Evolutionary conservation across 2,888 invertebrate species (phyloP), one percentile per base, ranked within the genome.

Genomic region (Amorpha juglandis): DNA sequence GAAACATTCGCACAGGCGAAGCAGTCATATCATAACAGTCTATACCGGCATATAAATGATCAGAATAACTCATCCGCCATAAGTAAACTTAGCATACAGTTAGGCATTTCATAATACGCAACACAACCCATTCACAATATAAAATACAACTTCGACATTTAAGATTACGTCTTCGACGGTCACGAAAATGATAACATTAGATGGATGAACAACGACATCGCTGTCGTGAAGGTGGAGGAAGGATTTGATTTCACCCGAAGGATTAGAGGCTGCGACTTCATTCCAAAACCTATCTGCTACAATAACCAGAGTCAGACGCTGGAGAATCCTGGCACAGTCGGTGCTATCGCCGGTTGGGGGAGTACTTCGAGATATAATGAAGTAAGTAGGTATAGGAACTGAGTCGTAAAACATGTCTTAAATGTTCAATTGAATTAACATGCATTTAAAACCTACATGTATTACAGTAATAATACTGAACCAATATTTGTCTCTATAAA

Each of bases 141-240:
- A 1, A n/a, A 12, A 63, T 47, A n/a, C 3, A 33, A 33, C 2
- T 12, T 9, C n/a, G 47, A 47, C 9, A 53, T 69, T 73, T 19
- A 67, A 92, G 91, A 90, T 71, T 92, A 91, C 69, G 80, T 87
- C 0, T 92, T 91, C 64, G 91, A 92, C 45, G 91, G 91, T 0
- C 90, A 91, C 58, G 88, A 90, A 64, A 90, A 91, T 63, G 91
- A 91, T 68, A 91, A 91, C 67, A 88, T 92, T 19, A 78, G 89
- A 66, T 92, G 91, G 91, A 90, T 92, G 91, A 90, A 89, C 79
- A 90, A 91, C 67, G 91, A 92, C 69, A 90, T 92, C 7, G 91
- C 91, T 0, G 79, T 92, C 0, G 90, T 91, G 0, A 91, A 89
- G 65, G 76, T 91, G 0, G 91, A 91, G 67, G 90, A 89, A 21